Base-by-base conservation (phyloP, 2,888 invertebrate species). In the Hololepta plana region DNA sequence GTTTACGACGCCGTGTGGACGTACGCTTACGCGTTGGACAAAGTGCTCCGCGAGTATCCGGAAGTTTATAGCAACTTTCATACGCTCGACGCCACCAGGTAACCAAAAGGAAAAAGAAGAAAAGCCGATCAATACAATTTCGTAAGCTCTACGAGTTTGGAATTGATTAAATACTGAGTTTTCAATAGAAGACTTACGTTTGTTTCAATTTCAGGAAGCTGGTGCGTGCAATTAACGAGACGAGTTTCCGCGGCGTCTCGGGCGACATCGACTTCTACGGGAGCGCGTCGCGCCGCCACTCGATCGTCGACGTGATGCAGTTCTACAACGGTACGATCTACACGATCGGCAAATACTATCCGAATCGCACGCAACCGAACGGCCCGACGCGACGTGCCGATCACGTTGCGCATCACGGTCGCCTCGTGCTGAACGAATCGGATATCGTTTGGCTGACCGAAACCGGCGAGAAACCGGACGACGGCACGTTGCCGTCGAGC, bases 1-100 rank as follows among this genome's bases (percentile, higher is more conserved):
- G 74, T 76, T 0, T 82, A 82, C 41, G 82, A 82, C 50, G 80
- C 79, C 0, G 72, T 81, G 26, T 82, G 82, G 81, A 69, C 71
- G 1, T 81, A 74, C 47, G 81, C 76, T 3, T 52, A 66, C 17
- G 80, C 76, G 1, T 54, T 77, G 14, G 66, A 77, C 42, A 58
- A 64, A 35, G 54, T 82, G 1, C 48, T 73, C 1, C 59, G 55
- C 25, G 63, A 64, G 26, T 64, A 73, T 47, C 65, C 67, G 9
- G 63, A 65, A 28, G 61, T 62, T 28, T 47, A 64, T 2, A 57
- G 59, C 4, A 53, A 62, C 35, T 46, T 70, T 8, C 69, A 69
- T 41, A 59, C 60, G 2, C 46, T 51, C 20, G 54, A 57, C 4
- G 63, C 64, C 2, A 61, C 59, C 20, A 45, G 48, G 61, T 62